Evolutionary conservation across 1,140 invertebrate species (phyloP), one percentile per base, ranked within the genome.

Genomic region (Magallana angulata): DNA sequence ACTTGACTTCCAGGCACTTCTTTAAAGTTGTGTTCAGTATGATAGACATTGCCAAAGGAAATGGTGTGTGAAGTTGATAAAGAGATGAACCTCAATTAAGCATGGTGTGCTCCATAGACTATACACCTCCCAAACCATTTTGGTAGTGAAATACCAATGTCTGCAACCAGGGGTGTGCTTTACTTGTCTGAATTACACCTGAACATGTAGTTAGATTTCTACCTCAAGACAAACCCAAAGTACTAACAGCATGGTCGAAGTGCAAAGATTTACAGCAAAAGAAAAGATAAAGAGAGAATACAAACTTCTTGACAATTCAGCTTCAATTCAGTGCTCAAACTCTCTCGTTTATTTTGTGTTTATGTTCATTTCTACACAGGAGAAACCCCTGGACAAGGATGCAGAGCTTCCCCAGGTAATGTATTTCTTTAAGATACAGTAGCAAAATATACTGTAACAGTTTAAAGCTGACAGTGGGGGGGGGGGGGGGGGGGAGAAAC

Each of bases 371-470:
- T 71, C 24, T 30, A 30, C 7, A 71, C 30, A 71, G 68, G 68
- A 71, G 68, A 71, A 71, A 71, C 68, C 68, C 4, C 36, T 71
- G 68, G 68, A 71, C 24, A 30, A 71, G 48, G 68, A 71, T 11
- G 68, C 68, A 36, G 68, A 71, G 68, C 8, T 30, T 9, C 3
- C 68, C 1, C 18, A 71, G 68, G 68, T 71, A 71, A 71, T 12
- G 30, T 62, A 5, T 11, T 71, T 30, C 68, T 71, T 18, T 9
- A 14, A 18, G 7, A 71, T 30, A 71, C 8, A 71, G 36, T 71
- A 11, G 24, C 36, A 36, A 36, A 36, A 36, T 2, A 36, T 24
- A 24, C 18, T 24, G 18, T 2, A 2, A 36, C 36, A 36, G 36
- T 36, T 36, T 36, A 2, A 5, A 36, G 36, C 1, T 36, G 5